Conservation (phyloP, 2,888 invertebrate genomes). For the Yponomeuta evonymella region DNA sequence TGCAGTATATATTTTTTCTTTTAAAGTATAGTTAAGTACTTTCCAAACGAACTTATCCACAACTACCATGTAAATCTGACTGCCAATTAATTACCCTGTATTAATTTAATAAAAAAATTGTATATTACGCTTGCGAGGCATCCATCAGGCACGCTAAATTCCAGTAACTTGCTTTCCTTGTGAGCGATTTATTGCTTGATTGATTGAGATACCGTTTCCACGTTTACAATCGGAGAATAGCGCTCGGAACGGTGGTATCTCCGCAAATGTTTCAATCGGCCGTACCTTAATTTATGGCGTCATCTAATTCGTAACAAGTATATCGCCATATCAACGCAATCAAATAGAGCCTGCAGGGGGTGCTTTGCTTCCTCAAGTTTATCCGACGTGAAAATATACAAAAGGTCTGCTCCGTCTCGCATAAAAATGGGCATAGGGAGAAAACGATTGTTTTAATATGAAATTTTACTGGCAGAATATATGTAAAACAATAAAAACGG, state of each 20-base stretch:
- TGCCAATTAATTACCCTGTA: too few species aligned
- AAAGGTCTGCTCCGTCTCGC: background rate
- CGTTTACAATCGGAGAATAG: background rate
- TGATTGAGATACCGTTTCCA: background rate
- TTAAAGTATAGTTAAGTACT: too few species aligned
- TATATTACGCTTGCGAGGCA: too few species aligned
- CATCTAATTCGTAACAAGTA: background rate
- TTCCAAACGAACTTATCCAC: too few species aligned
- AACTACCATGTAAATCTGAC: too few species aligned
- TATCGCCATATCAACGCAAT: background rate
- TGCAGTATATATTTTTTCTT: too few species aligned
- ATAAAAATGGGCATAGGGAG: background rate
- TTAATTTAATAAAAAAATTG: too few species aligned
- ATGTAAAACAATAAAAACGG: too few species aligned
- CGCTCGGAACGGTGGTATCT: background rate
- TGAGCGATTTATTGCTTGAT: conserved; percentile 1
- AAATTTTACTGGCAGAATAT: too few species aligned
- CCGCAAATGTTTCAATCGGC: background rate
- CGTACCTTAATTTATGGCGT: background rate
- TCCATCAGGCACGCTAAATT: too few species aligned
- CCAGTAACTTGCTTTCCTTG: background rate
- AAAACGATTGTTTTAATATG: background rate
- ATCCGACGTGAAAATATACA: background rate
- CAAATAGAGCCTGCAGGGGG: conserved; percentile 1
- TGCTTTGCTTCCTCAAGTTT: background rate